A percentile compares a stretch with the other conserved stretches of the same genome.
Evolutionary conservation across 2,113 vertebrate species (phyloP).

Genomic region (Alligator sinensis): DNA sequence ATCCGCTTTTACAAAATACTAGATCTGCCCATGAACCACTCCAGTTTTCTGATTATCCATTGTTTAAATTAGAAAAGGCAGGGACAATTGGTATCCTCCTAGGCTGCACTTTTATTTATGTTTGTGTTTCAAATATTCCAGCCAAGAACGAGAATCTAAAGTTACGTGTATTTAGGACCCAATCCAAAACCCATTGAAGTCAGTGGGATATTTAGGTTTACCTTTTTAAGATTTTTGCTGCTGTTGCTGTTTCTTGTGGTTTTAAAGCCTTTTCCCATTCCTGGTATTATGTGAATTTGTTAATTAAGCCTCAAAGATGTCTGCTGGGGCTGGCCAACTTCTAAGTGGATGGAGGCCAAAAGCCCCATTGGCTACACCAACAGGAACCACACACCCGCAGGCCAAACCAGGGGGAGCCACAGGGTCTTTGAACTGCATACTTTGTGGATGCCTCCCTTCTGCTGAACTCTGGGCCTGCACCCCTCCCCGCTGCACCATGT

Average conservation of each 20-base stretch:
- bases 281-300: not conserved
- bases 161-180: slow-evolving; percentile 14
- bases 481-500: too few relatives aligned
- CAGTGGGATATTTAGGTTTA: not conserved
- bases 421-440: too few relatives aligned
- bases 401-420: too few relatives aligned
- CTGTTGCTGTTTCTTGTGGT: not conserved
- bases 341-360: too few relatives aligned
- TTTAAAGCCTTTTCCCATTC: not conserved
- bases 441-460: too few relatives aligned
- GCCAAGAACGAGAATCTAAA: not conserved
- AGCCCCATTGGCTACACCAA: too few relatives aligned
- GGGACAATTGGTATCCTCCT: not conserved
- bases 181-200: not conserved
- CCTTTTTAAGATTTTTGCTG: not conserved
- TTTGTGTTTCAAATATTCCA: not conserved
- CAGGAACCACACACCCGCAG: too few relatives aligned
- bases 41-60: not conserved
- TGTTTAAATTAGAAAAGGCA: slow-evolving; percentile 1
- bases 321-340: not conserved
- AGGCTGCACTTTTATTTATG: slow-evolving; percentile 23
- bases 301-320: not conserved
- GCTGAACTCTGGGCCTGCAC: too few relatives aligned
- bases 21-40: not conserved
- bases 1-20: too few relatives aligned